Evolutionary conservation across 1,140 invertebrate genomes (phyloP), one percentile per base, ranked within the genome.

Genomic region (Drosophila tsacasi): DNA sequence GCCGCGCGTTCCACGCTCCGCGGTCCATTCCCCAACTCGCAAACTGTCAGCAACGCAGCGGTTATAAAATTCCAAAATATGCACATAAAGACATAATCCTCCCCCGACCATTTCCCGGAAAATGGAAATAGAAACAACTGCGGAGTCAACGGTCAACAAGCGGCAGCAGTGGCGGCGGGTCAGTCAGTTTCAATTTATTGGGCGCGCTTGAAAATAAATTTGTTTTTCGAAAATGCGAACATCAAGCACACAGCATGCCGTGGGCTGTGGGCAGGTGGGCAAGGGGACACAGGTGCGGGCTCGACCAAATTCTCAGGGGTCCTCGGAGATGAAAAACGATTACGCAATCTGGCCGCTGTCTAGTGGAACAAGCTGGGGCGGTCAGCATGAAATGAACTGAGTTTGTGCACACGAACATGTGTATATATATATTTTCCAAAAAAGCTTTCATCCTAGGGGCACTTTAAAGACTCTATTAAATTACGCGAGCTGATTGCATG

Each of bases 61-160:
- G 68, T 67, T 79, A 79, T 67, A 73, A 79, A 73, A 79, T 80
- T 73, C 72, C 62, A 79, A 80, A 80, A 79, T 74, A 80, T 77
- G 74, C 75, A 77, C 68, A 80, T 80, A 79, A 80, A 80, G 77
- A 80, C 68, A 74, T 80, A 79, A 80, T 79, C 77, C 77, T 78
- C 64, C 47, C 17, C 59, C 76, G 5, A 42, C 35, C 46, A 65
- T 74, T 78, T 74, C 66, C 59, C 39, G 19, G 39, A 19, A 66
- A 67, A 63, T 55, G 71, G 63, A 79, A 90, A 72, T 76, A 69
- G 73, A 61, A 81, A 63, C 66, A 60, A 80, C 58, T 58, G 32
- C 64, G 32, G 54, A 76, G 78, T 76, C 73, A 80, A 66, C 55
- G 76, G 76, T 63, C 66, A 79, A 69, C 66, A 44, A 49, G 63